These are phyloP conservation scores for Drosophila sordidapex DNA, from an alignment of 2,888 invertebrate genomes.

Conservation along the genomic window DNA sequence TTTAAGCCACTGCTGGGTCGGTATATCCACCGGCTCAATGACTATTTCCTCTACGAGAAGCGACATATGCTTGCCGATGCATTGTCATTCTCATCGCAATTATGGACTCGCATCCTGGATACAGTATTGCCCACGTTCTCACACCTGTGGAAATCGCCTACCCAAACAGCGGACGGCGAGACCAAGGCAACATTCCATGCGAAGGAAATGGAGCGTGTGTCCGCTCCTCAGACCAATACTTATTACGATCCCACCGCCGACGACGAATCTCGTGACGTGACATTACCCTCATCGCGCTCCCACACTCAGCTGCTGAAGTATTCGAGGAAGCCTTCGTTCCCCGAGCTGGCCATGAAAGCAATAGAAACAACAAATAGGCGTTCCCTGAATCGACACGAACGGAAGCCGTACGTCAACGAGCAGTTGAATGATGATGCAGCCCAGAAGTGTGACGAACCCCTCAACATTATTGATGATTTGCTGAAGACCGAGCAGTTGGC, in stretches of 20 bases:
- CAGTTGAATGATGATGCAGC: not conserved
- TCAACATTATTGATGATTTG: constrained; percentile 10
- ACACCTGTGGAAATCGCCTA: constrained; percentile 18
- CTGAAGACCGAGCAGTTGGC: constrained; percentile 1
- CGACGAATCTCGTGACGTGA: constrained; percentile 1
- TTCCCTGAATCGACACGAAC: not conserved
- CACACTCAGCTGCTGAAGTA: not conserved
- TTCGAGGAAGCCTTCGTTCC: not conserved
- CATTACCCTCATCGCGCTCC: not conserved
- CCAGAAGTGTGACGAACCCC: not conserved
- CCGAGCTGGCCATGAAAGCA: constrained; percentile 31
- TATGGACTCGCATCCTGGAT: constrained; percentile 3
- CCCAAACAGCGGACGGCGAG: fast-evolving
- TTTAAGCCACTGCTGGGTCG: constrained; percentile 48
- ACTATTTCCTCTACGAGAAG: constrained; percentile 52
- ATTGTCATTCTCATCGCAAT: not conserved
- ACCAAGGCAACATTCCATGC: not conserved
- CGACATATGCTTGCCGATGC: constrained; percentile 38
- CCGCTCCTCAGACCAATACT: not conserved
- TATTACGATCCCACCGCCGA: constrained; percentile 12
- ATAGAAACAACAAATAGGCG: not conserved
- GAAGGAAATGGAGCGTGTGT: not conserved
- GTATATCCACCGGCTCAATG: constrained; percentile 50
- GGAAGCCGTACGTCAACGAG: constrained; percentile 8
- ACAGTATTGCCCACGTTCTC: constrained; percentile 13